Evolutionary conservation across 2,888 invertebrate genomes (phyloP), one percentile per base, ranked within the genome.

Genomic region (Drosophila mercatorum): DNA sequence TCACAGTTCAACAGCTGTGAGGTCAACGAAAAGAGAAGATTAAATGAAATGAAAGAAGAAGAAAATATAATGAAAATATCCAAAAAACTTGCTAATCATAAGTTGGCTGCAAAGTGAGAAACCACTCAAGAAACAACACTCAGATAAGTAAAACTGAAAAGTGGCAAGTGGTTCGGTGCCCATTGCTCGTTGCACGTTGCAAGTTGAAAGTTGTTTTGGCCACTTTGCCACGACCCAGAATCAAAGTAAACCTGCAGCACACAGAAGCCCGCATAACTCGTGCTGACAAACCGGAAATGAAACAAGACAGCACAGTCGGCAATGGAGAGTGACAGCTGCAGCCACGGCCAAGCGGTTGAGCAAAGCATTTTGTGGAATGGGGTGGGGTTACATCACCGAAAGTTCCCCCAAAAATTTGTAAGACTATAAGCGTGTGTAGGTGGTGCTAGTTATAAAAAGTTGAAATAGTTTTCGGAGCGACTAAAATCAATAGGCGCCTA

Each of bases 271-370:
- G 70, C 62, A 70, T 62, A 61, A 56, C 52, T 63, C 56, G n/a
- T 57, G 43, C 72, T 58, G 72, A 75, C 68, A 75, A 80, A 66
- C 72, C 76, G 82, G 79, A 75, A 80, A 80, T 81, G 65, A 75
- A 75, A 64, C 65, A 64, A 69, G 72, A 64, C 72, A 60, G 49
- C 55, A 22, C 49, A 26, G 60, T 14, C 59, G 68, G 60, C 61
- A 68, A 63, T 41, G 59, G 17, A 57, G 44, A 58, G 57, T 68
- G 74, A 70, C 81, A 77, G 74, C 64, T 80, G 78, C 70, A 70
- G 58, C 28, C 64, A 60, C n/a, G 44, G 63, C 53, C 75, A 78
- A 68, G 55, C 62, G 47, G 51, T 49, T 70, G 34, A 31, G 51
- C 40, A 40, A 36, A 51, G 26, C 36, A 5, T 3, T 26, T 38